These are phyloP conservation scores for Florisuga fusca DNA, from an alignment of 2,797 vertebrate genomes.

Conservation along the genomic window DNA sequence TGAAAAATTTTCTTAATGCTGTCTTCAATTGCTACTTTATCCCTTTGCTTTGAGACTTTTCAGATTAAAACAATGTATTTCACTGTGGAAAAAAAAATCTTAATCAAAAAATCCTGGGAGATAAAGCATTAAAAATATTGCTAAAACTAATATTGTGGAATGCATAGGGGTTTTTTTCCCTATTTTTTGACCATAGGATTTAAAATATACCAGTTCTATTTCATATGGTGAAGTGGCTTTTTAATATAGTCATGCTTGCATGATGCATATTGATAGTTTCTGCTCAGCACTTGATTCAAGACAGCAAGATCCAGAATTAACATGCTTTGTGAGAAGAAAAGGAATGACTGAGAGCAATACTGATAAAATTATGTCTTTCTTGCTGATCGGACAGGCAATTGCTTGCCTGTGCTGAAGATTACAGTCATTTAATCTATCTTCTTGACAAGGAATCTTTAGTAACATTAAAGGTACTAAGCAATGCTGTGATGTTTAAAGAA, in stretches of 20 bases:
- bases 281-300: slow-evolving; percentile 19
- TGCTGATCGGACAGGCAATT: background rate
- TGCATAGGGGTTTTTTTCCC: background rate
- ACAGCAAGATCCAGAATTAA: slow-evolving; percentile 19
- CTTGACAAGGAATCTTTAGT: background rate
- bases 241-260: background rate
- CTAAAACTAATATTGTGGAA: background rate
- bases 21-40: background rate
- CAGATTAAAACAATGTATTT: slow-evolving; percentile 6
- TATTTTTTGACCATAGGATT: background rate
- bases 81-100: background rate
- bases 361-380: background rate
- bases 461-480: background rate
- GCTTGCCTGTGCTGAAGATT: background rate
- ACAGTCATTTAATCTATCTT: background rate
- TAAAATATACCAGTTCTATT: background rate
- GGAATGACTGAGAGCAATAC: background rate
- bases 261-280: background rate
- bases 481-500: background rate
- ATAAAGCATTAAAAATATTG: background rate
- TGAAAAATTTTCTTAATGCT: slow-evolving; percentile 10
- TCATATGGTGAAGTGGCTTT: background rate
- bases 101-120: background rate
- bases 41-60: slow-evolving; percentile 2
- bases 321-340: background rate